phyloP scores from a whole-genome alignment of 2,113 vertebrate species.

The Amphiprion percula region DNA sequence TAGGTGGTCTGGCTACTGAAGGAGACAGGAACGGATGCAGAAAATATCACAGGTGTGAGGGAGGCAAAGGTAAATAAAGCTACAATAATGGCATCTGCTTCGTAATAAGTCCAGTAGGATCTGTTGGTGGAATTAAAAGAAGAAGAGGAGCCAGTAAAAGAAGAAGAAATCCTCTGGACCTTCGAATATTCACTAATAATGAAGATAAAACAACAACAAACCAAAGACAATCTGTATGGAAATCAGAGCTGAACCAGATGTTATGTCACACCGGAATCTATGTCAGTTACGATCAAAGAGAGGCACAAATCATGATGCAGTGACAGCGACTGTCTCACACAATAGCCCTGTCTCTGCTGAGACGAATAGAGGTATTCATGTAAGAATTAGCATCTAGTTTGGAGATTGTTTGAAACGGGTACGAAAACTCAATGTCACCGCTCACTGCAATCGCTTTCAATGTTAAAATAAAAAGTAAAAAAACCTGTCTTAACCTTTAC shows the following conservation, averaged over 20 bases:
- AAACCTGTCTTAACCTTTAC: background rate
- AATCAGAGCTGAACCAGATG: conserved; percentile 3
- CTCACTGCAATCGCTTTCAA: background rate
- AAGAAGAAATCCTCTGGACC: background rate
- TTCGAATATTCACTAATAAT: background rate
- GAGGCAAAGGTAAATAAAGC: conserved; percentile 19
- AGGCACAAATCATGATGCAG: background rate
- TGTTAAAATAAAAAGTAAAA: no score
- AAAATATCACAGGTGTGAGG: conserved; percentile 19
- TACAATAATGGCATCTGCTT: background rate
- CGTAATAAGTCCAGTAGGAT: background rate
- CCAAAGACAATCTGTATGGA: conserved; percentile 8
- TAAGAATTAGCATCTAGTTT: background rate
- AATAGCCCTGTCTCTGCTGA: background rate
- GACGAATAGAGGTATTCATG: conserved; percentile 4
- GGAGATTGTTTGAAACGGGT: background rate
- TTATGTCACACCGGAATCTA: background rate
- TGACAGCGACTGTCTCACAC: background rate
- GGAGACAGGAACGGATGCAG: conserved; percentile 16
- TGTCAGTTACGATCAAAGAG: conserved; percentile 15
- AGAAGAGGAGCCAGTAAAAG: background rate
- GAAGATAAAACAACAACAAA: background rate
- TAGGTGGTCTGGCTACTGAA: conserved; percentile 31
- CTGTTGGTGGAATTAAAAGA: conserved; percentile 13
- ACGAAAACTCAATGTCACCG: background rate